These are phyloP conservation scores for Ganaspis brasiliensis DNA, from an alignment of 2,888 invertebrate species.

Conservation along the genomic window DNA sequence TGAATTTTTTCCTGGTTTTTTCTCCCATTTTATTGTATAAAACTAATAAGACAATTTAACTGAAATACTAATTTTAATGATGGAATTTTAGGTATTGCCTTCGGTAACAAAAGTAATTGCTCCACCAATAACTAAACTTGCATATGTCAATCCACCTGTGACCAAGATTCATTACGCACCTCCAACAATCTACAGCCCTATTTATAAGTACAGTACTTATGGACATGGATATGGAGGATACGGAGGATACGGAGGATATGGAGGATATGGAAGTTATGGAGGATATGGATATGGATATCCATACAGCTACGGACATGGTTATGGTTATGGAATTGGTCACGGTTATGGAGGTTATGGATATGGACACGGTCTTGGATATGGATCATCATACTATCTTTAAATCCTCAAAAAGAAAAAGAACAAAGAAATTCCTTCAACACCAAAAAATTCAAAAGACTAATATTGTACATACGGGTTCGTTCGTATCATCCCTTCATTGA, in stretches of 20 bases:
- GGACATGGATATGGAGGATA: conserved; percentile 62
- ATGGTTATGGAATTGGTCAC: conserved; percentile 57
- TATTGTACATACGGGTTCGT: conserved; percentile 54
- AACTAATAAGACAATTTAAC: conserved; percentile 38
- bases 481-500: conserved; percentile 26
- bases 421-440: conserved; percentile 50
- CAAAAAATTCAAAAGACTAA: conserved; percentile 42
- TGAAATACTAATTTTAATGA: conserved; percentile 2
- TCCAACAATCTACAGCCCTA: conserved; percentile 55
- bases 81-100: conserved; percentile 61
- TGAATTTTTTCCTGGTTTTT: too few relatives aligned
- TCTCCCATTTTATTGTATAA: too few relatives aligned
- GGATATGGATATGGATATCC: conserved; percentile 57
- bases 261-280: conserved; percentile 52
- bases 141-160: conserved; percentile 66
- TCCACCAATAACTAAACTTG: conserved; percentile 67
- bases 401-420: too few relatives aligned
- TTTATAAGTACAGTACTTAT: conserved; percentile 59
- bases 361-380: conserved; percentile 68
- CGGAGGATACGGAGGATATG: conserved; percentile 63
- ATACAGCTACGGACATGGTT: conserved; percentile 59
- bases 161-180: conserved; percentile 69
- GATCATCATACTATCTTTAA: conserved; percentile 40
- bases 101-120: conserved; percentile 67
- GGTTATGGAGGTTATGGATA: conserved; percentile 62